Conservation (phyloP, 2,113 vertebrate species). For the Puntigrus tetrazona region DNA sequence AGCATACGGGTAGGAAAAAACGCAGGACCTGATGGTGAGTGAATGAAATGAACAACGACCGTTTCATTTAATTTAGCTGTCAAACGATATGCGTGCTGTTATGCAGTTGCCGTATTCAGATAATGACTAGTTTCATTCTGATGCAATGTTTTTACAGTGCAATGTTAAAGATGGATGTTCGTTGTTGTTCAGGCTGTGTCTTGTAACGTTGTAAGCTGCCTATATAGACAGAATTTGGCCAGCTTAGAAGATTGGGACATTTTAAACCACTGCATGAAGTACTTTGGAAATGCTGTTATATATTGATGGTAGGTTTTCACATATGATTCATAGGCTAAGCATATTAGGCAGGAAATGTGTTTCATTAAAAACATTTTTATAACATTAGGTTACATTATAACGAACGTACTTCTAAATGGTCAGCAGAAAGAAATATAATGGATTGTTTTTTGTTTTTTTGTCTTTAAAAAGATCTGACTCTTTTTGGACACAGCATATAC, state of each 20-base stretch:
- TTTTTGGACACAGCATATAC: too few species aligned
- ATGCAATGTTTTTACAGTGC: background rate
- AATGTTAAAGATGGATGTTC: too few species aligned
- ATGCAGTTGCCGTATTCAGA: background rate
- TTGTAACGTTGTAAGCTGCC: background rate
- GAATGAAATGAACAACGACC: background rate
- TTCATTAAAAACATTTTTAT: background rate
- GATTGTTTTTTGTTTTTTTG: too few species aligned
- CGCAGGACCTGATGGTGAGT: constrained; percentile 58
- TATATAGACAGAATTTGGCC: background rate
- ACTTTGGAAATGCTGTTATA: background rate
- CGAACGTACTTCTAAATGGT: too few species aligned
- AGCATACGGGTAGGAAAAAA: constrained; percentile 48
- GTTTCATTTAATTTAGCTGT: background rate
- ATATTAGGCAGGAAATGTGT: background rate
- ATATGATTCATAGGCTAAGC: background rate
- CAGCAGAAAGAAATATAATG: too few species aligned
- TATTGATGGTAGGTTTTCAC: background rate
- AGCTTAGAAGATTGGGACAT: background rate
- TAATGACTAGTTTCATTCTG: background rate
- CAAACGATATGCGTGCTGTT: background rate
- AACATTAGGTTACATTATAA: background rate
- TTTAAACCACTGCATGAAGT: background rate
- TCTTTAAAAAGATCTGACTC: too few species aligned
- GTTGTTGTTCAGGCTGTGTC: background rate